A percentile compares a stretch with the other conserved stretches of the same genome.
phyloP scores from a whole-genome alignment of 2,888 invertebrate species.

The Blomia tropicalis region DNA sequence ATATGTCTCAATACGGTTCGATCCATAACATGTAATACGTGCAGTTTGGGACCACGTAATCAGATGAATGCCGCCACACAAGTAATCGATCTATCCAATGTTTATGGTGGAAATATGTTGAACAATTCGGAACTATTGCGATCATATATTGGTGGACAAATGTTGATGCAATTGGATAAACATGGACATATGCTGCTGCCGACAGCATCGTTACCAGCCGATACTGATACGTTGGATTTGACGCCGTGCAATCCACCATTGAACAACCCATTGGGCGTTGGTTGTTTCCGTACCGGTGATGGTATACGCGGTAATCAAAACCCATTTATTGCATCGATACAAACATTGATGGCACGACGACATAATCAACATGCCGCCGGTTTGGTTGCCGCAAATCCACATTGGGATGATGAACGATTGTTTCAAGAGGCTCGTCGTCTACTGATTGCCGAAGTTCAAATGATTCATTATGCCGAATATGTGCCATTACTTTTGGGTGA shows the following conservation, averaged over 20 bases:
- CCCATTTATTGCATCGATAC: constrained; percentile 11
- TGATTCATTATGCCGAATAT: constrained; percentile 27
- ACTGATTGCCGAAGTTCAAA: constrained; percentile 26
- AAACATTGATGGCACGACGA: constrained; percentile 37
- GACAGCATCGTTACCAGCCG: neutral
- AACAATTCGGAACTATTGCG: constrained; percentile 5
- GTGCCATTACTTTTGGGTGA: constrained; percentile 25
- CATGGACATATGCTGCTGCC: neutral
- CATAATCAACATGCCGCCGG: constrained; percentile 58
- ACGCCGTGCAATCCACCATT: constrained; percentile 17
- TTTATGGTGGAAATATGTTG: constrained; percentile 20
- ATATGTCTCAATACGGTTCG: constrained; percentile 17
- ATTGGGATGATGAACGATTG: constrained; percentile 59
- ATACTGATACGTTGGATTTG: constrained; percentile 14
- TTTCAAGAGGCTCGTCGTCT: constrained; percentile 51
- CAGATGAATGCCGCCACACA: constrained; percentile 21
- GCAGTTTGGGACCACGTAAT: constrained; percentile 20
- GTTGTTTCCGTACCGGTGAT: constrained; percentile 23
- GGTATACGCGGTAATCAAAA: constrained; percentile 24
- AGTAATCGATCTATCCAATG: constrained; percentile 15
- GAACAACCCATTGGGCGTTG: neutral
- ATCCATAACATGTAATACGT: constrained; percentile 19
- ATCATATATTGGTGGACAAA: neutral
- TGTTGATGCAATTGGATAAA: neutral
- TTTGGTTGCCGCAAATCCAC: constrained; percentile 49